Base-by-base conservation (phyloP, 2,113 vertebrate species). In the Puffinus mauretanicus region DNA sequence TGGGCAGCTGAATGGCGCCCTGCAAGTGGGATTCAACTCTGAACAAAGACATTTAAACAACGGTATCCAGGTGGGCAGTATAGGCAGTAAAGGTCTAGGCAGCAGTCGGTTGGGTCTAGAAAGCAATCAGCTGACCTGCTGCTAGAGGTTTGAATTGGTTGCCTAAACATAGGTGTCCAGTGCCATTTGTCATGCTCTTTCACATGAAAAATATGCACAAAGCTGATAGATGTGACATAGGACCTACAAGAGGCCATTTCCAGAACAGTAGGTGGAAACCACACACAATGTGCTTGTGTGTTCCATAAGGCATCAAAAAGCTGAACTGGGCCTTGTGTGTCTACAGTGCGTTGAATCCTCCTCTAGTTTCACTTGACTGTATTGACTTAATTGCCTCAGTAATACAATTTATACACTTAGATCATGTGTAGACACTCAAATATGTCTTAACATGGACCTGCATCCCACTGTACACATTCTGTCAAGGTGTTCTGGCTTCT, bases 251-350 rank as follows among this genome's bases (percentile, higher is more conserved):
- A 67, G 36, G 2, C 2, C n/a, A 51, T 72, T 81, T 80, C 52
- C 14, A 27, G 57, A 49, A 54, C 6, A 26, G 15, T 13, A n/a
- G 20, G 14, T 49, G 32, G 38, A 80, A 89, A 40, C 38, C 25
- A 64, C 6, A 80, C 11, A 46, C 6, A 16, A 18, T 7, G 5
- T 46, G 7, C 7, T 54, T 55, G 7, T 0, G 1, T 32, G 17
- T 70, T 78, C 66, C 17, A 29, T 29, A 78, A 65, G 24, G 7
- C 9, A 34, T 15, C 34, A 30, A 76, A 58, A 4, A 46, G 12
- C 24, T 64, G 47, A 64, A 34, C 9, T 60, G 22, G 9, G 16
- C 16, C 22, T n/a, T 42, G 17, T 47, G 2, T 66, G 2, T 30
- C 66, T 64, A 29, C 19, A 72, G 13, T 40, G 18, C 2, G 1